These are phyloP conservation scores for Drosophila orosa DNA, from an alignment of 1,140 invertebrate genomes.

Conservation along the genomic window DNA sequence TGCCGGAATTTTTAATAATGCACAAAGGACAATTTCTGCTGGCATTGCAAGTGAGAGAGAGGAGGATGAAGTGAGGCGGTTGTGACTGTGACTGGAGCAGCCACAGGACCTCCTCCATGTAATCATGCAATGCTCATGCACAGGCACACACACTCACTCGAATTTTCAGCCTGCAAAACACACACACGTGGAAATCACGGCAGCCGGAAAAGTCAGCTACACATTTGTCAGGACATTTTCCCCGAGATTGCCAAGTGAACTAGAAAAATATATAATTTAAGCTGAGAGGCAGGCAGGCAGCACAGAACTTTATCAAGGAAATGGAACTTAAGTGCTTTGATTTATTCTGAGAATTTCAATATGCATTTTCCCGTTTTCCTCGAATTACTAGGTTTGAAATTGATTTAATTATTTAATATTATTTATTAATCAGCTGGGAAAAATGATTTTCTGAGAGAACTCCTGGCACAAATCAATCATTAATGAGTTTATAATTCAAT, in stretches of 20 bases:
- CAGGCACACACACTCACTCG: conserved; percentile 21
- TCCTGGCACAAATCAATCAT: neutral
- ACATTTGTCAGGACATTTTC: conserved; percentile 40
- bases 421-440: too few relatives aligned
- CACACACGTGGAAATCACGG: conserved; percentile 23
- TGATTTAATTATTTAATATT: neutral
- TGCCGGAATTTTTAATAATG: conserved; percentile 70
- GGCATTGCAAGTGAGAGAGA: neutral
- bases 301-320: conserved; percentile 17
- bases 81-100: conserved; percentile 4
- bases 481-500: neutral
- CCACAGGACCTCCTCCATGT: conserved; percentile 27
- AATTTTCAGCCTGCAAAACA: conserved; percentile 9
- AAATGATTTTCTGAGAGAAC: neutral
- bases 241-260: conserved; percentile 22
- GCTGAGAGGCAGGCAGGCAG: neutral
- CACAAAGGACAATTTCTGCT: conserved; percentile 60
- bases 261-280: conserved; percentile 37
- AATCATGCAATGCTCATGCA: conserved; percentile 52
- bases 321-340: conserved; percentile 5
- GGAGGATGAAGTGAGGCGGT: neutral
- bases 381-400: neutral
- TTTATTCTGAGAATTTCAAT: neutral
- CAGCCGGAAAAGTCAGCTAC: conserved; percentile 45
- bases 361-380: neutral